phyloP scores from a whole-genome alignment of 2,888 invertebrate genomes.

The Corythucha ciliata region DNA sequence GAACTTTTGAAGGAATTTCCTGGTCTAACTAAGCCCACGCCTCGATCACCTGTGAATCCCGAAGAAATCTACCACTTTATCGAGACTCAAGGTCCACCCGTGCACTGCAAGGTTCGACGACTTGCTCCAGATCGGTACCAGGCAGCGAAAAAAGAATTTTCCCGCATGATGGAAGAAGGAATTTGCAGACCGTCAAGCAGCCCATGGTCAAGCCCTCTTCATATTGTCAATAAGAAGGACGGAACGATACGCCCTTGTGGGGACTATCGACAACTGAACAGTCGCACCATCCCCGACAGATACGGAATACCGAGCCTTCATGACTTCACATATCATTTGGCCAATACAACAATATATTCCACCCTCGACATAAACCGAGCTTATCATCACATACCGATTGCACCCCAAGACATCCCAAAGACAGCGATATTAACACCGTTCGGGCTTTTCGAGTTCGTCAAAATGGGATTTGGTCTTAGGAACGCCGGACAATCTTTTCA shows the following conservation, averaged over 20 bases:
- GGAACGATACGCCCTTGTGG: constrained; percentile 36
- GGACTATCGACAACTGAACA: constrained; percentile 36
- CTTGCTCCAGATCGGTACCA: constrained; percentile 24
- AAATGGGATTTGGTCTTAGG: constrained; percentile 31
- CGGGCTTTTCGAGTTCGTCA: constrained; percentile 30
- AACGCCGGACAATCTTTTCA: constrained; percentile 35
- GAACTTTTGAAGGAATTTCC: too few species aligned
- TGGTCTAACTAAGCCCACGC: neutral
- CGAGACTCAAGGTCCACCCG: constrained; percentile 28
- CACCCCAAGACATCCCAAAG: constrained; percentile 33
- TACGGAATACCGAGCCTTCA: constrained; percentile 34
- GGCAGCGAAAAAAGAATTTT: constrained; percentile 31
- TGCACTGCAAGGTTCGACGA: constrained; percentile 30
- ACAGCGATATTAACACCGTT: constrained; percentile 37
- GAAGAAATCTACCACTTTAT: constrained; percentile 4
- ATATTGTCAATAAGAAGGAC: constrained; percentile 33
- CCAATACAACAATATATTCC: constrained; percentile 27
- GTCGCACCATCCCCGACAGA: constrained; percentile 34
- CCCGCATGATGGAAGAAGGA: constrained; percentile 29
- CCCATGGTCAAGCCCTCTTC: constrained; percentile 35
- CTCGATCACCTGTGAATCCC: neutral
- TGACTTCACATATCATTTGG: constrained; percentile 29
- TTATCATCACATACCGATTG: constrained; percentile 35
- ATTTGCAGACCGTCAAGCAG: constrained; percentile 32
- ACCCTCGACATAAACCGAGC: constrained; percentile 29